Evolutionary conservation across 2,113 vertebrate species (phyloP), one percentile per base, ranked within the genome.

Genomic region (Corythornis vintsioides): DNA sequence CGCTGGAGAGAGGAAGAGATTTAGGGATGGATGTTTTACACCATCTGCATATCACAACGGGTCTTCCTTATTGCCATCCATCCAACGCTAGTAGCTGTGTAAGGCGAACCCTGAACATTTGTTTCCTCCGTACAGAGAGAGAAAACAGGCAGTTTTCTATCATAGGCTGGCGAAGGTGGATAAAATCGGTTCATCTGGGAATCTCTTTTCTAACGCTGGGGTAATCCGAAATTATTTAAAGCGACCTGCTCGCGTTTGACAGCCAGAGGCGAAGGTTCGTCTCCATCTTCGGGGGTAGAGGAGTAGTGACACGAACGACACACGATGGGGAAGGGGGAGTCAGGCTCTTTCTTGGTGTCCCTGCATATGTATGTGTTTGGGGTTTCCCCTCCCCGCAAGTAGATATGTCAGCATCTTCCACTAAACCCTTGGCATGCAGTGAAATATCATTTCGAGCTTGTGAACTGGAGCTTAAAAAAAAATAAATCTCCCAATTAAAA

Each of bases 361-460:
- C 60, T 3, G 24, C 33, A 42, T 90, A 77, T 83, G 13, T 40
- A 26, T 81, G 43, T 28, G 2, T 78, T 71, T 77, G 42, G 28
- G 52, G 69, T 4, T 5, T 15, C 6, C 2, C 6, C 3, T 38
- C 5, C 7, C 4, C 50, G 31, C 61, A 73, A 45, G 35, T 53
- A 59, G 26, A 31, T 81, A 65, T 17, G 53, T 79, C 82, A 88
- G 3, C 82, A 85, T 82, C 82, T 87, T 80, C 43, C 71, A 96
- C 93, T 87, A 93, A 96, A 83, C 66, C 86, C 29, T 43, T 88
- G 83, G 87, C 92, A 81, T 59, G 76, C 95, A 90, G 87, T 94
- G 94, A 97, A 97, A 95, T 94, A 17, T 86, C 79, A 82, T 95
- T 95, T 59, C 43, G 71, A 93, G 38, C 38, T 38, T 38, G 38